These are phyloP conservation scores for Ischnus inquisitorius DNA, from an alignment of 2,888 invertebrate genomes.

Conservation along the genomic window DNA sequence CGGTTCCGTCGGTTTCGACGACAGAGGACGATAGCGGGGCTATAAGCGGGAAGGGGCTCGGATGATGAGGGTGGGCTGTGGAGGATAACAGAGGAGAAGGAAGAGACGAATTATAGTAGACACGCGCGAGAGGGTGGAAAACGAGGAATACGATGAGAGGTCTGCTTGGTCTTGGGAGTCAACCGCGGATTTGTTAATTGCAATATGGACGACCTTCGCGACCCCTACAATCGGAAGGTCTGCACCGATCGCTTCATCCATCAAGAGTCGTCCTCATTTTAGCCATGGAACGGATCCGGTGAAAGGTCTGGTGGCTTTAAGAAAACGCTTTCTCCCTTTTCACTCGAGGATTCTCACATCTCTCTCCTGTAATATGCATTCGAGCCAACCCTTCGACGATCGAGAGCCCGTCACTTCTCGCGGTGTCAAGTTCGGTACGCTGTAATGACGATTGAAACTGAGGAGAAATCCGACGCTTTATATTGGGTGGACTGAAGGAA, in stretches of 20 bases:
- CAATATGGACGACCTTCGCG: constrained; percentile 24
- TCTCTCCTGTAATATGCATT: constrained; percentile 18
- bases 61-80: constrained; percentile 26
- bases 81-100: constrained; percentile 29
- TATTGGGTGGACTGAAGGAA: background rate
- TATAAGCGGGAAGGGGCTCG: constrained; percentile 19
- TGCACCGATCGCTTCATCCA: constrained; percentile 35
- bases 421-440: constrained; percentile 59
- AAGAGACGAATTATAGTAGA: constrained; percentile 30
- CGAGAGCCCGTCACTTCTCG: constrained; percentile 48
- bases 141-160: constrained; percentile 38
- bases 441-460: constrained; percentile 15
- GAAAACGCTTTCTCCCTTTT: constrained; percentile 42
- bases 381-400: constrained; percentile 44
- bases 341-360: constrained; percentile 44
- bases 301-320: constrained; percentile 43
- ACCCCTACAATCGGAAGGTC: constrained; percentile 6
- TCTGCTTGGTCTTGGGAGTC: constrained; percentile 28
- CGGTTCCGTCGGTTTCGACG: constrained; percentile 50
- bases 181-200: constrained; percentile 51
- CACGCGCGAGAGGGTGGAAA: constrained; percentile 43
- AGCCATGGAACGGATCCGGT: constrained; percentile 13
- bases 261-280: constrained; percentile 15
- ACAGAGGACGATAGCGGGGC: constrained; percentile 21
- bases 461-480: background rate